These are phyloP conservation scores for Sinocyclocheilus rhinocerous DNA, from an alignment of 2,113 vertebrate species.

Conservation along the genomic window DNA sequence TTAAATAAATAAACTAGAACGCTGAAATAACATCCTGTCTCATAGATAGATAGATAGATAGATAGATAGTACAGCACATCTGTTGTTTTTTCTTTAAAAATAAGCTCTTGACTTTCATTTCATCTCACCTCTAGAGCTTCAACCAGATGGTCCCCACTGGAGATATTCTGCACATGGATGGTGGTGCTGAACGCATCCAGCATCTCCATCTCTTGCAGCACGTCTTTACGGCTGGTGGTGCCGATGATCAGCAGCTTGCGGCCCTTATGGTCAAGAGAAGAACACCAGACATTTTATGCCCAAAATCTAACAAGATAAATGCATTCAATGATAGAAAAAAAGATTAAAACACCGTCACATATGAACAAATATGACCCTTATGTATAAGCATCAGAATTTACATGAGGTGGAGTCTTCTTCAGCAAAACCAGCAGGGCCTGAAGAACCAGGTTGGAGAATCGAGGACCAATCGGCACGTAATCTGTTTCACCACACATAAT, in stretches of 20 bases:
- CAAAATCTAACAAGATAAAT: constrained; percentile 11
- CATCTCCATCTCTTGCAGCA: constrained; percentile 99
- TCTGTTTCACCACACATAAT: constrained; percentile 67
- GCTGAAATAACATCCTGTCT: neutral
- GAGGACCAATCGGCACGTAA: constrained; percentile 90
- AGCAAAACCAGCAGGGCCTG: constrained; percentile 88
- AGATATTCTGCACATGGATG: constrained; percentile 93
- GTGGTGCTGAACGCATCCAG: constrained; percentile 97
- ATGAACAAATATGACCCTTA: neutral
- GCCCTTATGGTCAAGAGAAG: constrained; percentile 72
- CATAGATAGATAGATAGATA: neutral
- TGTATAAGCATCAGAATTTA: constrained; percentile 62
- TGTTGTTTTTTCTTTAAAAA: neutral
- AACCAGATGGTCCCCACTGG: constrained; percentile 89
- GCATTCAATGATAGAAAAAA: constrained; percentile 1
- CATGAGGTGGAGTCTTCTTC: constrained; percentile 88
- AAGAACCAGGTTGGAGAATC: constrained; percentile 89
- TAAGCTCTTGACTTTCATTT: neutral
- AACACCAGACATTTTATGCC: neutral
- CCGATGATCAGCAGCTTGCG: constrained; percentile 97
- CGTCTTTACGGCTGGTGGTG: constrained; percentile 96
- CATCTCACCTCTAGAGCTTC: constrained; percentile 86
- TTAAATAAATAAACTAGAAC: neutral
- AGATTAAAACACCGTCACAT: neutral
- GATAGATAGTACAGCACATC: no score